Evolutionary conservation across 2,888 invertebrate genomes (phyloP).

Genomic region (Spilosoma lubricipeda): DNA sequence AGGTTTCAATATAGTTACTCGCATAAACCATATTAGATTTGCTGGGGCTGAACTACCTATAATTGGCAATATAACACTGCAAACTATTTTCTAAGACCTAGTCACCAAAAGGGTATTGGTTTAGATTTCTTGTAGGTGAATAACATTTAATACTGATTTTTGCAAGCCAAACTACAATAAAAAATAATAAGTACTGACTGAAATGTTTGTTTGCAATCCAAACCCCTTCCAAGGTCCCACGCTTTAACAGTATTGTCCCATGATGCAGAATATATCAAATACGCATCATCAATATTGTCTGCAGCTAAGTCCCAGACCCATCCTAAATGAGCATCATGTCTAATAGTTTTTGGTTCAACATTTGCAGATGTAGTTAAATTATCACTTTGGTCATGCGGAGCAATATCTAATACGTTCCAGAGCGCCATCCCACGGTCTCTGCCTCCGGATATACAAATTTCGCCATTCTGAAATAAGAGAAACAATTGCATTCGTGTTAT

Average conservation of each 20-base stretch:
- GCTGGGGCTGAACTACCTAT: no score
- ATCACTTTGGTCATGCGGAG: constrained; percentile 60
- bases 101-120: not conserved
- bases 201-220: constrained; percentile 80
- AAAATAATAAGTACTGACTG: constrained; percentile 63
- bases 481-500: not conserved
- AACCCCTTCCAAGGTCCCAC: constrained; percentile 81
- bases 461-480: constrained; percentile 70
- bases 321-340: constrained; percentile 85
- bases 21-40: not conserved
- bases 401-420: constrained; percentile 78
- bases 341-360: constrained; percentile 68
- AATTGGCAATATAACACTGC: no score
- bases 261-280: constrained; percentile 86
- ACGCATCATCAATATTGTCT: constrained; percentile 69
- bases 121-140: not conserved
- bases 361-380: constrained; percentile 59
- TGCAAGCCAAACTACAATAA: not conserved
- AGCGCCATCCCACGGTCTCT: constrained; percentile 86
- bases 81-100: no score
- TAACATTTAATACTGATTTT: not conserved
- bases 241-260: constrained; percentile 88
- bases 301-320: constrained; percentile 88
- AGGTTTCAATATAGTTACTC: no score
- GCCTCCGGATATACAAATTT: constrained; percentile 86